Percentiles rank a stretch among this genome's conserved stretches.
phyloP scores from a whole-genome alignment of 2,888 invertebrate species.

The Fabriciana adippe region DNA sequence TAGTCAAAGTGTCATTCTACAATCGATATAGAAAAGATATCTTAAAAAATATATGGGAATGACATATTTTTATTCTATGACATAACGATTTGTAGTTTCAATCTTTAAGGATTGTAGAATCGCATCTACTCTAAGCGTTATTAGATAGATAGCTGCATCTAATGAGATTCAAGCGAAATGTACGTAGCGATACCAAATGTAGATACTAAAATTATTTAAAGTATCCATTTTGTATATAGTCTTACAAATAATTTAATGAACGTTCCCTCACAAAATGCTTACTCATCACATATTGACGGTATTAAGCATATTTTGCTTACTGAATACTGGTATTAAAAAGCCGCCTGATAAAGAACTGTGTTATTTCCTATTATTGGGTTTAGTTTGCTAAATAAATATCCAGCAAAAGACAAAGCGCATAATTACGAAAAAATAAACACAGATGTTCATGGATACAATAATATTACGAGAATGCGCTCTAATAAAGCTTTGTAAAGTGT shows the following conservation, averaged over 20 bases:
- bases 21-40: too few species aligned
- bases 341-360: neutral
- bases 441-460: constrained; percentile 44
- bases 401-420: constrained; percentile 25
- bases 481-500: neutral
- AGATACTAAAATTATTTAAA: neutral
- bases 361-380: neutral
- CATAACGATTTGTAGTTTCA: too few species aligned
- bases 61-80: too few species aligned
- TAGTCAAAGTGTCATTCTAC: too few species aligned
- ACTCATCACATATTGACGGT: neutral
- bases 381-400: neutral
- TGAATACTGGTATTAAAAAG: neutral
- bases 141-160: neutral
- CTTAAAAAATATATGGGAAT: too few species aligned
- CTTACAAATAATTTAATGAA: neutral
- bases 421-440: constrained; percentile 52
- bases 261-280: neutral
- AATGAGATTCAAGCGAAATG: constrained; percentile 1
- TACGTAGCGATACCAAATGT: neutral
- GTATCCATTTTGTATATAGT: neutral
- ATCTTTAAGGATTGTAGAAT: too few species aligned
- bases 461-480: neutral
- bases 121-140: neutral
- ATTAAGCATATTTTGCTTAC: too few species aligned